phyloP scores from a whole-genome alignment of 2,113 vertebrate species.

The Oryctolagus cuniculus region DNA sequence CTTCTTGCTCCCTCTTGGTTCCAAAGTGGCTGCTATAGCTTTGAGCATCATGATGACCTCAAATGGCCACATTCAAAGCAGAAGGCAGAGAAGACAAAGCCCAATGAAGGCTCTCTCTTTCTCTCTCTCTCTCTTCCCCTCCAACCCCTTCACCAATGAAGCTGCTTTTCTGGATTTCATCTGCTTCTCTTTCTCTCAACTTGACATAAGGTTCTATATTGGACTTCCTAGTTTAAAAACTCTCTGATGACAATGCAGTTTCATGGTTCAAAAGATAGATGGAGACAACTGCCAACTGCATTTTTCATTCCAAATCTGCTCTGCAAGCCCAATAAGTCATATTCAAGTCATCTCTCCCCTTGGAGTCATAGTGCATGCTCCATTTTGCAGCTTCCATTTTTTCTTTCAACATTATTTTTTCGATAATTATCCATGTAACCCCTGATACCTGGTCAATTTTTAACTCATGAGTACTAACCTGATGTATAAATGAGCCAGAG shows the following conservation, averaged over 20 bases:
- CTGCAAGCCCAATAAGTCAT: neutral
- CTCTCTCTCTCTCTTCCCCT: too few relatives aligned
- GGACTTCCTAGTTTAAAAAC: neutral
- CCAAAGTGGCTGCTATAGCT: neutral
- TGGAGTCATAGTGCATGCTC: neutral
- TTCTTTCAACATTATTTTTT: neutral
- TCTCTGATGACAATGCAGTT: neutral
- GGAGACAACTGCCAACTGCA: neutral
- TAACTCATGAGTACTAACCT: neutral
- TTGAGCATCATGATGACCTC: neutral
- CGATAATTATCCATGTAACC: neutral
- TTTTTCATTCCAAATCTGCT: neutral
- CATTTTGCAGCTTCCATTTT: neutral
- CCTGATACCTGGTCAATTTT: neutral
- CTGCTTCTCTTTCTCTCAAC: neutral
- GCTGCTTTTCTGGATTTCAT: neutral
- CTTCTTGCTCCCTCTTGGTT: neutral
- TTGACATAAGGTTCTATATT: neutral
- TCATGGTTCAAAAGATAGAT: neutral
- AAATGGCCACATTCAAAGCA: neutral
- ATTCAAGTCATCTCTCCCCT: neutral
- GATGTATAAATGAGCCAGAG: neutral
- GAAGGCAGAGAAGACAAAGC: neutral
- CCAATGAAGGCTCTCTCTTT: too few relatives aligned
- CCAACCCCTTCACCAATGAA: neutral